Base-by-base conservation (phyloP, 2,888 invertebrate genomes). In the Cataglyphis altisquamis region DNA sequence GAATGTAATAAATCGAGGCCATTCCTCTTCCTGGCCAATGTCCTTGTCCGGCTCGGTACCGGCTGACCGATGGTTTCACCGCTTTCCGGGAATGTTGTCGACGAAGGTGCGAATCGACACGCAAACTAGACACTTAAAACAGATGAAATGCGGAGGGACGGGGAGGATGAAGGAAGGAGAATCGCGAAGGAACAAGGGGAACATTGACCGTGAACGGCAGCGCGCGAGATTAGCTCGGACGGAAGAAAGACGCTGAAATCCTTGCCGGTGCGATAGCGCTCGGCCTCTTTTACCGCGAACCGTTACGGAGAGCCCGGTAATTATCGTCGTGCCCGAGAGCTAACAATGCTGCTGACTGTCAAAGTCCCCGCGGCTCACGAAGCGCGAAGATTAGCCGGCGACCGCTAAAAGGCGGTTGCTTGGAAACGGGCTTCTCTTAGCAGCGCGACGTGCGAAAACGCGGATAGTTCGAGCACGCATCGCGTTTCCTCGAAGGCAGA, bases 281-380 rank as follows among this genome's bases (percentile, higher is more conserved):
- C 60, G 57, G 60, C 8, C 72, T 57, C 73, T 57, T 70, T 77
- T 67, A 67, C 66, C 48, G 41, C 78, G 80, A 66, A 73, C 84
- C 85, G 88, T 88, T 87, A 86, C 66, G 62, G 55, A 55, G 78
- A 80, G 77, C 62, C 64, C 74, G 86, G 87, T 89, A 92, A 91
- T 92, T 92, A 92, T 89, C 92, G 87, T 84, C 70, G 84, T 74
- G 85, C 57, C 68, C 86, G 83, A 72, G 60, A 68, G 63, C 85
- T 78, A 91, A 92, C 92, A 92, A 92, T 92, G 87, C 91, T 87
- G 83, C 86, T 87, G 83, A 90, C 92, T 92, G 93, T 92, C 88
- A 87, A 88, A 89, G 84, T 83, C 83, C 70, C 75, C 62, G 72
- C 72, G 57, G 39, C 48, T 41, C 39, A 52, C 84, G 78, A 82